These are phyloP conservation scores for Dendroctonus valens DNA, from an alignment of 1,140 invertebrate genomes.

Conservation along the genomic window DNA sequence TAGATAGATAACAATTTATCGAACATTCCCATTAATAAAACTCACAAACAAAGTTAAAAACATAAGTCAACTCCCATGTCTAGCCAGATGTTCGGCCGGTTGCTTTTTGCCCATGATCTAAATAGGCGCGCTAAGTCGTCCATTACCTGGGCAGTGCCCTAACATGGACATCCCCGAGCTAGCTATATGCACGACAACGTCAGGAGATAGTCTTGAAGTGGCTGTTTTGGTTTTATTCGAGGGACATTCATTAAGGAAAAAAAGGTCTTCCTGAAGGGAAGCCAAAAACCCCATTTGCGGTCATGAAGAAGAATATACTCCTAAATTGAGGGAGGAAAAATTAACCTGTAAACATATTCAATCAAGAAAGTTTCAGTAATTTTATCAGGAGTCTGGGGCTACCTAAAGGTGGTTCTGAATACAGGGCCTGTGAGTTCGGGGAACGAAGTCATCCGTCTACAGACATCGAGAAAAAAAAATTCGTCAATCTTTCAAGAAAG, in stretches of 20 bases:
- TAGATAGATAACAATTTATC: neutral
- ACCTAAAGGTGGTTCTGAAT: neutral
- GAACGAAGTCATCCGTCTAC: constrained; percentile 26
- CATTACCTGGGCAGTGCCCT: too few relatives aligned
- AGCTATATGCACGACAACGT: too few relatives aligned
- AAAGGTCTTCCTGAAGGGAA: too few relatives aligned
- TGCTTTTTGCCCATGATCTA: too few relatives aligned
- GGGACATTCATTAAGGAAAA: constrained; percentile 1
- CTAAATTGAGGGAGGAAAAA: neutral
- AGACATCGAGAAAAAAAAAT: neutral
- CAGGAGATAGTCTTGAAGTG: too few relatives aligned
- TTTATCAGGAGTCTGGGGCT: constrained; percentile 8
- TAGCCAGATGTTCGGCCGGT: too few relatives aligned
- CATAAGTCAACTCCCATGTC: too few relatives aligned
- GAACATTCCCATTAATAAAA: neutral
- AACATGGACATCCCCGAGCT: too few relatives aligned
- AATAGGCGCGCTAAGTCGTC: too few relatives aligned
- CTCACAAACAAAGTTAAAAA: too few relatives aligned
- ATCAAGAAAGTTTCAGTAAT: constrained; percentile 15
- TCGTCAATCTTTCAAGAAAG: neutral
- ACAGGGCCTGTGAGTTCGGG: neutral
- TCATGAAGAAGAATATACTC: neutral
- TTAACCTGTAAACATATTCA: neutral
- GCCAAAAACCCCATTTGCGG: neutral
- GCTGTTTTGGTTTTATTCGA: too few relatives aligned